Conservation (phyloP, 2,113 vertebrate genomes). For the Amphiprion ocellaris region DNA sequence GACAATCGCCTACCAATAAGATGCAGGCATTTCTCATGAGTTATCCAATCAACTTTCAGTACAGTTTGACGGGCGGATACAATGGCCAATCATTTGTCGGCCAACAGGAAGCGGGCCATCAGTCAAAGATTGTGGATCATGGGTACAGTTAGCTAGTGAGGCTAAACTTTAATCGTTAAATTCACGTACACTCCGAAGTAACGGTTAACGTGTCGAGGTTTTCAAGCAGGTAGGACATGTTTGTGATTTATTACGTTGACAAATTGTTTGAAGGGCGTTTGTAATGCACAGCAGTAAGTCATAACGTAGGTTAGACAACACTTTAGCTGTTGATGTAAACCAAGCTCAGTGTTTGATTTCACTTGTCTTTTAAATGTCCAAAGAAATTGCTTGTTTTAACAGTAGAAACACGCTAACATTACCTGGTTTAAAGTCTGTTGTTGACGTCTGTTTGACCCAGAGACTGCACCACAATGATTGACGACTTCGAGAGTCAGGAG, state of each 20-base stretch:
- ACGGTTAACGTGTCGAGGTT: neutral
- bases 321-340: slow-evolving; percentile 18
- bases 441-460: slow-evolving; percentile 15
- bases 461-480: slow-evolving; percentile 85
- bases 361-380: neutral
- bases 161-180: slow-evolving; percentile 27
- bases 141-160: slow-evolving; percentile 32
- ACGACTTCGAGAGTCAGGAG: slow-evolving; percentile 83
- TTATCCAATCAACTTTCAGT: slow-evolving; percentile 61
- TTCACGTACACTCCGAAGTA: neutral
- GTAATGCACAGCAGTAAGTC: neutral
- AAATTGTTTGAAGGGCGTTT: neutral
- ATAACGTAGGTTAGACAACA: neutral
- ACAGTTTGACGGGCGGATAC: slow-evolving; percentile 44
- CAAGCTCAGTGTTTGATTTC: neutral
- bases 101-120: slow-evolving; percentile 47
- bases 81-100: slow-evolving; percentile 61
- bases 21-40: neutral
- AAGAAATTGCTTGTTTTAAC: neutral
- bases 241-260: neutral
- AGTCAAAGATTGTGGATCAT: slow-evolving; percentile 28
- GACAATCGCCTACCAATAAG: slow-evolving; percentile 54
- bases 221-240: slow-evolving; percentile 60
- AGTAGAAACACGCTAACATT: neutral
- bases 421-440: neutral